Conservation (phyloP, 2,888 invertebrate genomes). For the Rotaria magnacalcarata region DNA sequence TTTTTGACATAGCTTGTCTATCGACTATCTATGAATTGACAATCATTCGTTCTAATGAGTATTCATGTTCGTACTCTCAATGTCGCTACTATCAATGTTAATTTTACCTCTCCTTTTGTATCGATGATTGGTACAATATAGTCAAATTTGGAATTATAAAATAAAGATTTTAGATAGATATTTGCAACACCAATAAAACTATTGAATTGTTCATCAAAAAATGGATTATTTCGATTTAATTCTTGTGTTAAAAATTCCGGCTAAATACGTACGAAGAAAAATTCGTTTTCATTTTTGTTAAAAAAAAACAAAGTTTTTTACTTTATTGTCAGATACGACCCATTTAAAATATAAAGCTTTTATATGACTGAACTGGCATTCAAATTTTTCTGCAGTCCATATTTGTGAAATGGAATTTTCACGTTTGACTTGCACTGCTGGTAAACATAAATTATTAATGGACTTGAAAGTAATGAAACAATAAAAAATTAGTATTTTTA, state of each 20-base stretch:
- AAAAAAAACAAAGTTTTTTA: not conserved
- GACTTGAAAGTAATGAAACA: constrained; percentile 49
- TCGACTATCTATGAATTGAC: too few species aligned
- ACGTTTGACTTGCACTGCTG: constrained; percentile 86
- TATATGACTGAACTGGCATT: constrained; percentile 96
- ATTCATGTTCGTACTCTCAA: too few species aligned
- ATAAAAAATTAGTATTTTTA: constrained; percentile 54
- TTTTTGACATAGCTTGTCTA: too few species aligned
- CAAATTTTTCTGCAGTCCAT: constrained; percentile 95
- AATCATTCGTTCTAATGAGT: too few species aligned
- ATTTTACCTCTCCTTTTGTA: constrained; percentile 80
- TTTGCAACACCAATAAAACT: constrained; percentile 98
- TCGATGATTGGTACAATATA: constrained; percentile 77
- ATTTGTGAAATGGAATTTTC: constrained; percentile 76
- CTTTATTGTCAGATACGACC: constrained; percentile 14
- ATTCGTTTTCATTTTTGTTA: not conserved
- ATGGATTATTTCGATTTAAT: constrained; percentile 69
- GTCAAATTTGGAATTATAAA: constrained; percentile 79
- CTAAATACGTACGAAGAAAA: not conserved
- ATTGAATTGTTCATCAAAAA: constrained; percentile 95
- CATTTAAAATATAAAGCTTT: constrained; percentile 89
- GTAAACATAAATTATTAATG: constrained; percentile 75
- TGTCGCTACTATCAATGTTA: too few species aligned
- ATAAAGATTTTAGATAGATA: constrained; percentile 81
- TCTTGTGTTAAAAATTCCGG: not conserved